Percentiles rank a stretch among this genome's conserved stretches.
Conservation (phyloP, 37 sponge, comb jelly and placozoan genomes). For the Ianthella basta region DNA sequence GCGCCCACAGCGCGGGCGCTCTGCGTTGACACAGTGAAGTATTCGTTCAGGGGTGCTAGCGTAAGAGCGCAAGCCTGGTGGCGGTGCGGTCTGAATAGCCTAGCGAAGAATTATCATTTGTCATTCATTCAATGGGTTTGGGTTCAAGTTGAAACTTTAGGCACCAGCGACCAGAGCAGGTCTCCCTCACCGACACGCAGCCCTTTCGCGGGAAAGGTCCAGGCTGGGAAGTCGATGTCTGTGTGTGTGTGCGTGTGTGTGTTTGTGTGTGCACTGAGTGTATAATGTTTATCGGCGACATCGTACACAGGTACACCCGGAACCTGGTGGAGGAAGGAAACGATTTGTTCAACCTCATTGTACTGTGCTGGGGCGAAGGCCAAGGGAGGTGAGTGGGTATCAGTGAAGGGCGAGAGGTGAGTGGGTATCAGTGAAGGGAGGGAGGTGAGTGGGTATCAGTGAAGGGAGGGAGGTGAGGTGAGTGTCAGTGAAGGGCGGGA, state of each 20-base stretch:
- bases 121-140: no score
- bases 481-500: no score
- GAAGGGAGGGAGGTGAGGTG: no score
- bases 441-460: no score
- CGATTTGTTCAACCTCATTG: slow-evolving; percentile 81
- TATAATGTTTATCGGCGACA: no score
- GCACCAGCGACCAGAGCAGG: no score
- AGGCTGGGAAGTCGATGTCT: background rate
- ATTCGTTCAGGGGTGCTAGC: background rate
- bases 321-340: slow-evolving; percentile 92
- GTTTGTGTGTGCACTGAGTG: no score
- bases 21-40: background rate
- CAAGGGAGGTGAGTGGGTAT: slow-evolving; percentile 66
- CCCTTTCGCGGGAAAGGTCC: background rate
- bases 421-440: background rate
- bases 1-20: background rate
- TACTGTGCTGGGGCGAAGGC: slow-evolving; percentile 94
- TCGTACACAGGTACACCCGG: slow-evolving; percentile 93
- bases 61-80: no score
- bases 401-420: background rate
- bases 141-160: no score
- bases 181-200: background rate
- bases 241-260: background rate
- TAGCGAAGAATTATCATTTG: no score
- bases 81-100: no score